Percentiles rank a stretch among this genome's conserved stretches.
phyloP scores from a whole-genome alignment of 2,888 invertebrate species.

The Rhagonycha lutea region DNA sequence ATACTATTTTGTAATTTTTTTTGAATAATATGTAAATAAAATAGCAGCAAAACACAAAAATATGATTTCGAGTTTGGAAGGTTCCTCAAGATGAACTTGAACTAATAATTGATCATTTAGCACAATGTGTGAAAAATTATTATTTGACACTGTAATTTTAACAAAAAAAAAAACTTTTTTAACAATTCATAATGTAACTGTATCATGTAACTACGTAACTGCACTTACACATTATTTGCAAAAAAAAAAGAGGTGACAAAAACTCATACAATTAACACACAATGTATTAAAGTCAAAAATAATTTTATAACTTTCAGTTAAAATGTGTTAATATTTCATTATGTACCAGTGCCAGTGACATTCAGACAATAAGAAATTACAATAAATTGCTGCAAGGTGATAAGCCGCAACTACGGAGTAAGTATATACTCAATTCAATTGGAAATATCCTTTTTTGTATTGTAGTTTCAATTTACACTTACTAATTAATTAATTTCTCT shows the following conservation, averaged over 20 bases:
- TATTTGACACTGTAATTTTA: not conserved
- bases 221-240: not conserved
- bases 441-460: not conserved
- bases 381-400: not conserved
- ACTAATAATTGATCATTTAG: too few species aligned
- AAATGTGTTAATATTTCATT: not conserved
- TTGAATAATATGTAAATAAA: too few species aligned
- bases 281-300: not conserved
- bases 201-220: not conserved
- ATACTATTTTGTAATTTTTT: too few species aligned
- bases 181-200: not conserved
- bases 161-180: not conserved
- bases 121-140: too few species aligned
- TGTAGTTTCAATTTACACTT: not conserved
- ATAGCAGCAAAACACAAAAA: too few species aligned
- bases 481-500: not conserved
- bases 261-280: not conserved
- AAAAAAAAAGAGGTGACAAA: not conserved
- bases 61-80: too few species aligned
- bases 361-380: not conserved
- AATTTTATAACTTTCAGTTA: not conserved
- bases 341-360: not conserved
- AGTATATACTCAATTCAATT: not conserved
- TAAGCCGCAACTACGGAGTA: not conserved
- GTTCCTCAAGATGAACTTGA: too few species aligned